Percentiles rank a stretch among this genome's conserved stretches.
Conservation (phyloP, 1,140 invertebrate species). For the Drosophila nasuta region DNA sequence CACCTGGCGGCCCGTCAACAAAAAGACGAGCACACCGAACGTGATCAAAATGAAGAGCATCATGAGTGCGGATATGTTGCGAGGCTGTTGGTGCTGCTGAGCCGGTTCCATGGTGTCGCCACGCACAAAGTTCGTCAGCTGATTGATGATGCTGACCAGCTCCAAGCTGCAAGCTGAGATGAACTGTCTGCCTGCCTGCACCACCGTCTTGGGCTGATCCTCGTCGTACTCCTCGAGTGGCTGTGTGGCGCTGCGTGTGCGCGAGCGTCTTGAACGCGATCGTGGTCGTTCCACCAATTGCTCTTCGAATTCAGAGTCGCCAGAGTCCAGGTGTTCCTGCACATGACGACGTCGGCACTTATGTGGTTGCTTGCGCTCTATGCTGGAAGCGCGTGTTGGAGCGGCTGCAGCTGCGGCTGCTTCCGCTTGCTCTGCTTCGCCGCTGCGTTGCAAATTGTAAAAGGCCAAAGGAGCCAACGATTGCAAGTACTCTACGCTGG, state of each 20-base stretch:
- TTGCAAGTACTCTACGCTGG: slow-evolving; percentile 86
- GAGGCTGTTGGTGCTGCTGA: slow-evolving; percentile 62
- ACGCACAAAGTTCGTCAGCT: slow-evolving; percentile 88
- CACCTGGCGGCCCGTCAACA: slow-evolving; percentile 88
- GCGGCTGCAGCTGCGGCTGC: slow-evolving; percentile 1
- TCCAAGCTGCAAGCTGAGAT: slow-evolving; percentile 88
- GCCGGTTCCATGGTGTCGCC: slow-evolving; percentile 84
- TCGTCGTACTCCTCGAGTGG: slow-evolving; percentile 74
- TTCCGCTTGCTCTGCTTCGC: slow-evolving; percentile 79
- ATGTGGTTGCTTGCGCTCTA: slow-evolving; percentile 68
- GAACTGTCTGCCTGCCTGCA: slow-evolving; percentile 88
- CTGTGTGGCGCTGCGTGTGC: slow-evolving; percentile 83
- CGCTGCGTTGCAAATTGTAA: slow-evolving; percentile 84
- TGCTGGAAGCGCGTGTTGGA: too few species aligned
- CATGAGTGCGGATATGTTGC: slow-evolving; percentile 89
- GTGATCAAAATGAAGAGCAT: slow-evolving; percentile 91
- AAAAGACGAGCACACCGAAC: slow-evolving; percentile 86
- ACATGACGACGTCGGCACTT: slow-evolving; percentile 76
- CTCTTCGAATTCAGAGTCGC: slow-evolving; percentile 65
- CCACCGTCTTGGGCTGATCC: slow-evolving; percentile 85
- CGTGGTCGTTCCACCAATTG: slow-evolving; percentile 81
- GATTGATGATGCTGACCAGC: slow-evolving; percentile 88
- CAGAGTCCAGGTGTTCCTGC: slow-evolving; percentile 53
- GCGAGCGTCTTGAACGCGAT: slow-evolving; percentile 72
- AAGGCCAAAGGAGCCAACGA: slow-evolving; percentile 84